Base-by-base conservation (phyloP, 2,888 invertebrate genomes). In the Zygothrica quintamaculata region DNA sequence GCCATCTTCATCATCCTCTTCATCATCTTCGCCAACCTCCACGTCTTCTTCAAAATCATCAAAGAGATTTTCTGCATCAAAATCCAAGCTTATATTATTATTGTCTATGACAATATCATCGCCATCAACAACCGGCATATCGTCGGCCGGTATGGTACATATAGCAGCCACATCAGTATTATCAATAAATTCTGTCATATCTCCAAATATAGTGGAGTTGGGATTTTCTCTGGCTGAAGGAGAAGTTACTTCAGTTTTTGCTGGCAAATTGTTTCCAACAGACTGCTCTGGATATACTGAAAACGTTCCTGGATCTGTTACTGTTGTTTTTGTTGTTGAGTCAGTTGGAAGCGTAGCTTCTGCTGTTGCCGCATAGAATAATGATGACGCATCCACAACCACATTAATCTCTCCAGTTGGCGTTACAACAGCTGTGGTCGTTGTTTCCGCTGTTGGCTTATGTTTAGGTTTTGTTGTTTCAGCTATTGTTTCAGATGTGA, bases 91-190 rank as follows among this genome's bases (percentile, higher is more conserved):
- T n/a, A 89, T 85, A 43, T 82, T 88, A 39, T 88, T 88, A 46
- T 87, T 87, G 53, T 89, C 89, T n/a, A 89, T 88, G n/a, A 88
- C 88, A 47, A 84, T 77, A 34, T 88, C 86, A 52, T 89, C 89
- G 3, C 87, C 89, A 73, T 89, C 89, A 0, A 88, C 89, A 16
- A 87, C 77, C 29, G 89, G 89, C 78, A 89, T 85, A 11, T 84
- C 89, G 68, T 89, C 89, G 0, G 86, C 87, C 1, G 89, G 89
- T 60, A 89, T 87, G 0, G 87, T 84, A 50, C 88, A 75, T 42
- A 87, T 55, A 18, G 80, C 75, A 26, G 86, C 78, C 43, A 88
- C 71, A 70, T 74, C 65, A 15, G 82, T 61, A 48, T 76, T 64
- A 50, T 87, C 79, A 31, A 84, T 84, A 36, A 77, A 74, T 1